A percentile compares a stretch with the other conserved stretches of the same genome.
Evolutionary conservation across 2,797 vertebrate genomes (phyloP).

Genomic region (Oryzias dopingdopingensis): DNA sequence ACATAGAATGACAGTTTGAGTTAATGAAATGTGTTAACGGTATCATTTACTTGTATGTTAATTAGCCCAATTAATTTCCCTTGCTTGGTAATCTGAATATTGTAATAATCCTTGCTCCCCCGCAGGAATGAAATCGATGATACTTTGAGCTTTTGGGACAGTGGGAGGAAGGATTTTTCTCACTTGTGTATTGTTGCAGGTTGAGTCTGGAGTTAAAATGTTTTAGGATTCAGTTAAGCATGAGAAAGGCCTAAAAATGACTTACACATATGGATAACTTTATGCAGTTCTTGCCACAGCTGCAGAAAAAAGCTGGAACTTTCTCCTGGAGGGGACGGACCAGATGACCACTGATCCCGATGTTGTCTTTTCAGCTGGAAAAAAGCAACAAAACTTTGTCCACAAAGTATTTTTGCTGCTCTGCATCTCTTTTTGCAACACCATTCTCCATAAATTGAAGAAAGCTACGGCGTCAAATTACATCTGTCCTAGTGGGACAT

Average conservation of each 20-base stretch:
- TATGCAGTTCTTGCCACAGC: conserved; percentile 59
- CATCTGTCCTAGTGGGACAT: too few relatives aligned
- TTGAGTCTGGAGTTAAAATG: conserved; percentile 18
- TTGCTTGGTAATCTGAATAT: conserved; percentile 84
- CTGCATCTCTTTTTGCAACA: neutral
- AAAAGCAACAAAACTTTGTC: conserved; percentile 43
- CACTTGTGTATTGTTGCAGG: conserved; percentile 22
- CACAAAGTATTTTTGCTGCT: conserved; percentile 21
- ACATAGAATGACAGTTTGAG: conserved; percentile 86
- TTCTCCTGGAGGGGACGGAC: conserved; percentile 36
- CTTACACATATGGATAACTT: conserved; percentile 34
- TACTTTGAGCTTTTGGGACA: conserved; percentile 67
- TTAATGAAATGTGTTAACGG: conserved; percentile 89
- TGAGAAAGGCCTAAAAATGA: too few relatives aligned
- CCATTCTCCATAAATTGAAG: conserved; percentile 24
- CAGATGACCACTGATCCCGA: conserved; percentile 43
- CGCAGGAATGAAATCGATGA: conserved; percentile 76
- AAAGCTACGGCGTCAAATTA: neutral
- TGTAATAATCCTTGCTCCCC: conserved; percentile 83
- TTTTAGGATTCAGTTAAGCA: neutral
- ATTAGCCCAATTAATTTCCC: conserved; percentile 88
- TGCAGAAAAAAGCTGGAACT: conserved; percentile 67
- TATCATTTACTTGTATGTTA: conserved; percentile 89
- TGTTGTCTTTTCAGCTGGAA: conserved; percentile 40
- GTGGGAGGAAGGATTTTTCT: conserved; percentile 43